Percentiles rank a stretch among this genome's conserved stretches.
Conservation (phyloP, 2,888 invertebrate genomes). For the Heliconius hortense region DNA sequence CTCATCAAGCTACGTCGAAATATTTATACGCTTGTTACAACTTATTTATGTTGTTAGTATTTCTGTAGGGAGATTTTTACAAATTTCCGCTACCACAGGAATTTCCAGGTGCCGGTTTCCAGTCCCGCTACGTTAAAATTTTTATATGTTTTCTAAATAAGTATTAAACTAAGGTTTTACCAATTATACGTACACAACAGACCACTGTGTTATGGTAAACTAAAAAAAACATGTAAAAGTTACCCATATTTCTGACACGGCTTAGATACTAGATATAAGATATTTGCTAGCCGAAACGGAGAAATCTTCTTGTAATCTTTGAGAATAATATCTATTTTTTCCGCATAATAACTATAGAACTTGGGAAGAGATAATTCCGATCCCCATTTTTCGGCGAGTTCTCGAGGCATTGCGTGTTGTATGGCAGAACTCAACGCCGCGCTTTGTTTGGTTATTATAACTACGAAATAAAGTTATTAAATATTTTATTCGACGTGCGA, state of each 20-base stretch:
- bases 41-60: too few species aligned
- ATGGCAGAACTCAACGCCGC: neutral
- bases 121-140: too few species aligned
- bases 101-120: too few species aligned
- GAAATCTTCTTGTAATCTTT: neutral
- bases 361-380: neutral
- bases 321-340: neutral
- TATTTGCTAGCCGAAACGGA: neutral
- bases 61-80: too few species aligned
- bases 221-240: conserved; percentile 1
- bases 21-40: too few species aligned
- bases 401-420: neutral
- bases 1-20: too few species aligned
- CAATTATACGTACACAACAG: too few species aligned
- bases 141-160: too few species aligned
- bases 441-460: neutral
- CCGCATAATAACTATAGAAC: neutral
- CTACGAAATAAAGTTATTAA: neutral
- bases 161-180: too few species aligned
- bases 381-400: neutral
- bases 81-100: too few species aligned
- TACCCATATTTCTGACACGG: conserved; percentile 10
- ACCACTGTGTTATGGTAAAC: too few species aligned
- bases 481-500: neutral
- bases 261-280: conserved; percentile 5